A percentile compares a stretch with the other conserved stretches of the same genome.
Conservation (phyloP, 2,888 invertebrate species). For the Agonopterix alstromeriana region DNA sequence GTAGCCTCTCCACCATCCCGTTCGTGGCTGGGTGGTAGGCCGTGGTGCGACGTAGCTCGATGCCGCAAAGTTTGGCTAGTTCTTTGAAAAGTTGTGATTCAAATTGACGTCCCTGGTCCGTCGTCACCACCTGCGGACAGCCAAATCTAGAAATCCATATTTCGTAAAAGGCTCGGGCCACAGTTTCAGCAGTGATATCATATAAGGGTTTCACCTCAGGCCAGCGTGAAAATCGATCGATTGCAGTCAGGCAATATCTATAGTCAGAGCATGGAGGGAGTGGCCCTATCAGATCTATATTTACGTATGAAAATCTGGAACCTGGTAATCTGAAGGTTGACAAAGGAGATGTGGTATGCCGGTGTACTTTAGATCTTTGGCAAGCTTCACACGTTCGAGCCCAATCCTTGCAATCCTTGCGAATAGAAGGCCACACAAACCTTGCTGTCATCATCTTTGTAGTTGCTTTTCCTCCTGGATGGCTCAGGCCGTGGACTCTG, state of each 20-base stretch:
- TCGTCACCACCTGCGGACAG: not conserved
- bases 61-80: not conserved
- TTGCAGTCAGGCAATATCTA: not conserved
- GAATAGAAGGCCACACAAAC: no score
- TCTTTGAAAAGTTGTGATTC: not conserved
- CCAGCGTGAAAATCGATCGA: no score
- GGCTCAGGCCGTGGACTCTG: no score
- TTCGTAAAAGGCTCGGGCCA: no score
- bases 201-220: not conserved
- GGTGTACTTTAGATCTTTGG: no score
- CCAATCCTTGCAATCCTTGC: no score
- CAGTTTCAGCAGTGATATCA: not conserved
- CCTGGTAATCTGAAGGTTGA: no score
- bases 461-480: no score
- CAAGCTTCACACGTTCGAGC: no score
- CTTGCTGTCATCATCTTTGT: no score
- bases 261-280: not conserved
- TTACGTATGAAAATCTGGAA: not conserved
- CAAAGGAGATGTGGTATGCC: no score
- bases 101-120: not conserved
- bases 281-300: not conserved
- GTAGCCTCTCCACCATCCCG: conserved; percentile 6
- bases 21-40: not conserved
- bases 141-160: no score
- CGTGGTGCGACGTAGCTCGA: not conserved